These are phyloP conservation scores for Drosophila malerkotliana DNA, from an alignment of 1,140 invertebrate genomes.

Conservation along the genomic window DNA sequence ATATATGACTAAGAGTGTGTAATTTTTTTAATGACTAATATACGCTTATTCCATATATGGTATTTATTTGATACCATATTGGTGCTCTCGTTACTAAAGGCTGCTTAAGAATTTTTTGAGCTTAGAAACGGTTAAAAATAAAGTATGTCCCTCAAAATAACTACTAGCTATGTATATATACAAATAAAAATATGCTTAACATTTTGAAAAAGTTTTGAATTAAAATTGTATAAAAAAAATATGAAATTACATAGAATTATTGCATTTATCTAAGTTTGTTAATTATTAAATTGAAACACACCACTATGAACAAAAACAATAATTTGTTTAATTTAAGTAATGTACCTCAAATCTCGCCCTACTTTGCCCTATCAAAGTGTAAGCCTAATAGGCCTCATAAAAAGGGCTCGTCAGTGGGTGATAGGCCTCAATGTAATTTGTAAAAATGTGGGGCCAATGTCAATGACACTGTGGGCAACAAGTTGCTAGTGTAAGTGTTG, in stretches of 20 bases:
- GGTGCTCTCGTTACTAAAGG: conserved; percentile 5
- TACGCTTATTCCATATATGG: background rate
- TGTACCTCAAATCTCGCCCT: background rate
- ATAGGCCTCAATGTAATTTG: conserved; percentile 6
- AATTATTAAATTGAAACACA: too few relatives aligned
- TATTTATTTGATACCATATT: background rate
- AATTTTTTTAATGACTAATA: background rate
- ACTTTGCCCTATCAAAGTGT: conserved; percentile 7
- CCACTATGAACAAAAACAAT: too few relatives aligned
- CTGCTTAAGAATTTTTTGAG: background rate
- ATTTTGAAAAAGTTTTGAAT: too few relatives aligned
- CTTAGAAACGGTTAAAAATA: background rate
- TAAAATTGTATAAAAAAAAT: too few relatives aligned
- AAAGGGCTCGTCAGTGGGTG: conserved; percentile 20
- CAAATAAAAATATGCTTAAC: too few relatives aligned
- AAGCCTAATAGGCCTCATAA: conserved; percentile 1
- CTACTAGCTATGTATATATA: too few relatives aligned
- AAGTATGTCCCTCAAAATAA: too few relatives aligned
- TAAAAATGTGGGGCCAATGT: conserved; percentile 29
- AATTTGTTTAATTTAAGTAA: background rate
- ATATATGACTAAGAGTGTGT: conserved; percentile 21
- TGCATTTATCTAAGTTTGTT: too few relatives aligned
- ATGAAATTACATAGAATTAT: too few relatives aligned
- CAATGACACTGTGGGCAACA: conserved; percentile 41
- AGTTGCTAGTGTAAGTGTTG: conserved; percentile 22